Base-by-base conservation (phyloP, 2,113 vertebrate genomes). In the Bostrychus sinensis region DNA sequence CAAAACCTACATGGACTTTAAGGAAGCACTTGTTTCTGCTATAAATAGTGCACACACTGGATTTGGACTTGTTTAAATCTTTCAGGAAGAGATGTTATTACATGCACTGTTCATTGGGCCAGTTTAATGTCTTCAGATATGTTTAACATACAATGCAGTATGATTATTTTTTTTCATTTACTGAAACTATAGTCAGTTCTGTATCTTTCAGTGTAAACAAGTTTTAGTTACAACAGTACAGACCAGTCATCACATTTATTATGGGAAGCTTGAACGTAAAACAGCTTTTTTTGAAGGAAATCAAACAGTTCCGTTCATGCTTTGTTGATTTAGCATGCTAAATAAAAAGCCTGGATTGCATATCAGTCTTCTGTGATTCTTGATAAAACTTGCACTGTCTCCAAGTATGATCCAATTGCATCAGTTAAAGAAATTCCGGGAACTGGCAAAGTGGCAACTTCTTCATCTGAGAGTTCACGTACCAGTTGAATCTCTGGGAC, bases 401-500 rank as follows among this genome's bases (percentile, higher is more conserved):
- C 58, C 62, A 55, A 12, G 43, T 70, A 55, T 43, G 4, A 14
- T 51, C 12, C 17, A 10, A 61, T 16, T 69, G 66, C 60, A 65
- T 73, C 61, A 58, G 34, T 56, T 19, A 66, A 20, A 62, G 50
- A 55, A 30, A 61, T 25, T 68, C 48, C 71, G 46, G 54, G 61
- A 65, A 23, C 25, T 51, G 65, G 65, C 51, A 70, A 57, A 41
- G 42, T 61, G 23, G 51, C 42, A 63, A 54, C 42, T 7, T 69
- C 66, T 58, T 57, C 64, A 16, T 28, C 17, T 11, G 59, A 69
- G 34, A 75, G 66, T 36, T 75, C 66, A 58, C 36, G 55, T 17
- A 58, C 43, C 59, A 69, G 50, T 46, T 75, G 64, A 56, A 75
- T n/a, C 50, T 75, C 57, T 0, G 65, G 65, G 32, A 75, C 59